Conservation (phyloP, 2,113 vertebrate species). For the Aplodontia rufa region DNA sequence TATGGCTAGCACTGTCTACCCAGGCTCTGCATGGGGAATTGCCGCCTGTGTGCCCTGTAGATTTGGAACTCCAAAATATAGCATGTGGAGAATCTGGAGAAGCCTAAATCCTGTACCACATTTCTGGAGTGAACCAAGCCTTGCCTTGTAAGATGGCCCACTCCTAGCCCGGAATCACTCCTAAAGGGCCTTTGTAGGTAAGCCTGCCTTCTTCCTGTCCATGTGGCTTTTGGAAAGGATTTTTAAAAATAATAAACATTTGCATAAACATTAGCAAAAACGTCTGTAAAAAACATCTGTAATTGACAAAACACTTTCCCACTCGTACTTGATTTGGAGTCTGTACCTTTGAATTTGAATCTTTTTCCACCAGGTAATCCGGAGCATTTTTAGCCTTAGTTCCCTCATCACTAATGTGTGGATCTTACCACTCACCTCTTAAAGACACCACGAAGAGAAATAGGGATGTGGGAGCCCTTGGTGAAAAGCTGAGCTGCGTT, state of each 20-base stretch:
- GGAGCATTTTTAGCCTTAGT: neutral
- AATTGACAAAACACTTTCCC: neutral
- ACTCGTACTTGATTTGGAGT: neutral
- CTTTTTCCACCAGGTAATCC: neutral
- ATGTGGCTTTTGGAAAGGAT: neutral
- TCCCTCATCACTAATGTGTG: neutral
- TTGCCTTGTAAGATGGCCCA: neutral
- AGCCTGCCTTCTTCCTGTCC: neutral
- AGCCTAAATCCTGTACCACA: neutral
- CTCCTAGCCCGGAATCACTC: neutral
- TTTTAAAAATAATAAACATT: neutral
- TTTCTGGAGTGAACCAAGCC: neutral
- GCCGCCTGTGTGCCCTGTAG: neutral
- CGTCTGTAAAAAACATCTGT: neutral
- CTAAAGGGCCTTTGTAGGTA: neutral
- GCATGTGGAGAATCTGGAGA: neutral
- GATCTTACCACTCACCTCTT: neutral
- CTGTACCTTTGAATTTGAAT: neutral
- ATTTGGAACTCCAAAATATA: neutral
- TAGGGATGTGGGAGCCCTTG: rapidly evolving
- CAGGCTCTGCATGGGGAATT: neutral
- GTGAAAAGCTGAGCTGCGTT: neutral
- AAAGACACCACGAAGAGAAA: neutral
- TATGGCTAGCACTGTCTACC: neutral
- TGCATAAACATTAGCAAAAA: neutral